phyloP scores from a whole-genome alignment of 2,113 vertebrate species.

The Corythornis cristatus region DNA sequence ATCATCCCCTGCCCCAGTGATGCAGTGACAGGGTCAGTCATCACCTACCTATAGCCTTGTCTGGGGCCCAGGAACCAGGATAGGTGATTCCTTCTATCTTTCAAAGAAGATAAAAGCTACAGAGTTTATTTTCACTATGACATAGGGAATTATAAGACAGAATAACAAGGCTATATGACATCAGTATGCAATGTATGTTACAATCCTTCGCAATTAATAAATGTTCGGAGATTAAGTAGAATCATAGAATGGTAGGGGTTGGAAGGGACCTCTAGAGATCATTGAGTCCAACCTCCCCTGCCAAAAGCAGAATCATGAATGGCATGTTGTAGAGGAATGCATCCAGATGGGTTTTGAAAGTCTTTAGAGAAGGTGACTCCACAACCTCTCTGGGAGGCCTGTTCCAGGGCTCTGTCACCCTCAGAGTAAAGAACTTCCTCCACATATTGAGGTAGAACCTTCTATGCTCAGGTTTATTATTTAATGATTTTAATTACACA shows the following conservation, averaged over 20 bases:
- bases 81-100: neutral
- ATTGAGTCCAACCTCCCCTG: no score
- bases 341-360: no score
- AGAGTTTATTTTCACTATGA: neutral
- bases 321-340: no score
- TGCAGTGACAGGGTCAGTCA: accelerated
- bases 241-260: no score
- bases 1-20: neutral
- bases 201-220: neutral
- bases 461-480: no score
- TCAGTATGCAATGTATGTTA: neutral
- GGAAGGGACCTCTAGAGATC: no score
- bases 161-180: neutral
- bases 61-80: neutral
- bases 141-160: neutral
- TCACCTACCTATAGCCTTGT: neutral
- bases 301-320: no score
- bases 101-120: neutral
- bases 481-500: neutral
- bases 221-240: neutral
- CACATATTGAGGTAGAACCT: no score
- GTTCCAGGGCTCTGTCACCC: no score
- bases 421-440: no score
- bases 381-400: no score
- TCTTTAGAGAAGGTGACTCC: no score